phyloP scores from a whole-genome alignment of 2,113 vertebrate genomes.

The Gymnorhina tibicen region DNA sequence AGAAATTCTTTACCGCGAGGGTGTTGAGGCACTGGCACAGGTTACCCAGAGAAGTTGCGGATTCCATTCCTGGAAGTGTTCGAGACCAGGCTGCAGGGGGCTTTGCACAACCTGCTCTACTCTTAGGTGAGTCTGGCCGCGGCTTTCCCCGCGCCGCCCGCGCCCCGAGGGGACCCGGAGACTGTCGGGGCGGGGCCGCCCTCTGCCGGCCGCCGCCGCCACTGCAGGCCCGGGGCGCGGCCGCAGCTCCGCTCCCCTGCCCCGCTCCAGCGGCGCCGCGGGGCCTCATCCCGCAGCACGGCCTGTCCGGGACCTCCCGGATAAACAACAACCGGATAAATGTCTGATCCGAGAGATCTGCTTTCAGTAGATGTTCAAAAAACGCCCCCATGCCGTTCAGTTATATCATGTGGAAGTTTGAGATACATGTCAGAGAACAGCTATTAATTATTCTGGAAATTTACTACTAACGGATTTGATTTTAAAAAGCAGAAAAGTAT shows the following conservation, averaged over 20 bases:
- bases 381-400: accelerated
- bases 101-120: neutral
- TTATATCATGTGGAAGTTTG: accelerated
- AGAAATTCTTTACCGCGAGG: neutral
- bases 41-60: neutral
- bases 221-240: neutral
- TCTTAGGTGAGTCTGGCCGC: neutral
- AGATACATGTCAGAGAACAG: too few species aligned
- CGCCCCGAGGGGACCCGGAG: too few species aligned
- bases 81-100: neutral
- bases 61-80: neutral
- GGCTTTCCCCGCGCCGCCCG: neutral
- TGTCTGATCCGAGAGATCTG: accelerated
- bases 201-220: conserved; percentile 54
- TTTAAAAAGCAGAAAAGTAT: neutral
- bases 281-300: accelerated
- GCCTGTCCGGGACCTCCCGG: accelerated
- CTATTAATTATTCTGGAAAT: neutral
- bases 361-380: accelerated
- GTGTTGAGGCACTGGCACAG: neutral
- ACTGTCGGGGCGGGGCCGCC: conserved; percentile 32
- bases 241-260: neutral
- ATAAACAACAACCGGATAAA: accelerated
- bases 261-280: accelerated
- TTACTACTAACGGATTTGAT: neutral